Evolutionary conservation across 1,140 invertebrate species (phyloP), one percentile per base, ranked within the genome.

Genomic region (Alviniconcha marisindica): DNA sequence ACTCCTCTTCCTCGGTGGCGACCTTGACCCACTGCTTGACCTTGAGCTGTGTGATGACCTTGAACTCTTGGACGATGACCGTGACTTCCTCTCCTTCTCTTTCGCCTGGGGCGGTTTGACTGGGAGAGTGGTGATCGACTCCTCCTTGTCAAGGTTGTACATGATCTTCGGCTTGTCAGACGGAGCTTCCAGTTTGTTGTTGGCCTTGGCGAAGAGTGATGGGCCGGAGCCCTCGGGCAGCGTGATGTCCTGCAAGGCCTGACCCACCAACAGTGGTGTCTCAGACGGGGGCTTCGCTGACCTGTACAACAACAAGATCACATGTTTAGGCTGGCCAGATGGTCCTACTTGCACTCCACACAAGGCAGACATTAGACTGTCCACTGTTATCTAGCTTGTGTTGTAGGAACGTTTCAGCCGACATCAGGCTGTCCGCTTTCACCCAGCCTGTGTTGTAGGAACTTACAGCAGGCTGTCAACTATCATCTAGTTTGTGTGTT

Each of bases 141-240:
- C 84, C 56, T 85, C 88, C 40, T 83, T 83, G 15, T 81, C 87
- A 5, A 89, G 76, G 56, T 87, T 78, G 77, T 89, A 89, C 76
- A 87, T 83, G 77, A 89, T 88, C 54, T 87, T 88, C 31, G 77
- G 18, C 38, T 69, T 63, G 2, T 85, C 82, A 2, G 44, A 18
- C 21, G 63, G 10, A 44, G 5, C 31, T 24, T 71, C 36, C 31
- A 48, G 7, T 15, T 33, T 33, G 12, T 33, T 40, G 33, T 4
- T 18, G 15, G n/a, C 5, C 4, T 31, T 69, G n/a, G 5, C 4
- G 36, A 18, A 21, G 66, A 21, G 18, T 15, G 28, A 15, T 21
- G 69, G 69, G 18, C 14, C 14, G 2, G 69, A 71, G 5, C 69
- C 69, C 15, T 71, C 33, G 3, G 69, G 69, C 33, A 71, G 69